Evolutionary conservation across 92 coral and sea anemone species (phyloP), one percentile per base, ranked within the genome.

Genomic region (Zoanthus solanderi): DNA sequence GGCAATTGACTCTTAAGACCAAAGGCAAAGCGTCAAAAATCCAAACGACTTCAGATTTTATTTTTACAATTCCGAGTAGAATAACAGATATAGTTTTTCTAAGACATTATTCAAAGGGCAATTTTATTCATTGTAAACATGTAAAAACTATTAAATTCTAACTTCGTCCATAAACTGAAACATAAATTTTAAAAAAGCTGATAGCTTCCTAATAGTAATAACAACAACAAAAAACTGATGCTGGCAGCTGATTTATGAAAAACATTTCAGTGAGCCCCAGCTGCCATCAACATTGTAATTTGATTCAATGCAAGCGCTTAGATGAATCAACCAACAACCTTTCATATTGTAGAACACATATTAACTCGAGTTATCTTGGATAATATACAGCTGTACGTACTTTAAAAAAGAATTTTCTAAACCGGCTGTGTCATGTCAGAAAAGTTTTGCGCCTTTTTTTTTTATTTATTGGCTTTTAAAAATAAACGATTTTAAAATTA

Each of bases 71-170:
- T 61, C 11, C 42, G 42, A 66, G 58, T 56, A 45, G 66, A 29
- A 46, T 12, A 45, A 14, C 13, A 61, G 34, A 11, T 45, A 65
- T 53, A 44, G 29, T 66, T 47, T 75, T 13, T 56, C 60, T 34
- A 32, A 29, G 53, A 60, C 72, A 56, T 79, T 66, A 46, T 66
- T 81, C 75, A 30, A 46, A 45, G 23, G 65, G 54, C 60, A 44
- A 46, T 30, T 46, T 81, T 45, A 67, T 81, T 63, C 45, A 11
- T 65, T 54, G 16, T 52, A 63, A 46, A 7, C 47, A 46, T 63
- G 46, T 32, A 81, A 30, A 68, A 81, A 57, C 73, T 57, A 66
- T 10, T 44, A 57, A 81, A 45, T 66, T 46, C 46, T 37, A 14
- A n/a, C 7, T 12, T 18, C n/a, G 29, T 29, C 44, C 58, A 13